phyloP scores from a whole-genome alignment of 2,113 vertebrate genomes.

The Aythya baeri region DNA sequence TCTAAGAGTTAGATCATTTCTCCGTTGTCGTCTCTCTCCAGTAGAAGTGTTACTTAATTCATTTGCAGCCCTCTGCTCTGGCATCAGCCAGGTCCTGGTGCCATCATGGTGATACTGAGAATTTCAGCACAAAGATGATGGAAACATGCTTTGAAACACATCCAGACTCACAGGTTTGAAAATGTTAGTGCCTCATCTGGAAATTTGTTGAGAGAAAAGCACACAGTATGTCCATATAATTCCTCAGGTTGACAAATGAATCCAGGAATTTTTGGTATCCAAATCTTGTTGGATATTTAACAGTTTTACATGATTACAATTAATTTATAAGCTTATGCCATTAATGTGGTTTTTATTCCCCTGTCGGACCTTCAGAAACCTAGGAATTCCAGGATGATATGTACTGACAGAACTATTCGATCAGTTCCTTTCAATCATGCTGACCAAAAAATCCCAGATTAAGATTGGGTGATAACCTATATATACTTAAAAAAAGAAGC shows the following conservation, averaged over 20 bases:
- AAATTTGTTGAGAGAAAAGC: neutral
- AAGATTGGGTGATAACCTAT: neutral
- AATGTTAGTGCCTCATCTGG: neutral
- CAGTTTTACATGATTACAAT: neutral
- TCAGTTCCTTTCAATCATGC: neutral
- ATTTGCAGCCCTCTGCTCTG: neutral
- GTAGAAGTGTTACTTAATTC: neutral
- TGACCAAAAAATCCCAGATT: neutral
- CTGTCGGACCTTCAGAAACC: neutral
- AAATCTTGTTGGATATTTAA: neutral
- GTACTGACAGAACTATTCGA: neutral
- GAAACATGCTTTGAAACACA: neutral
- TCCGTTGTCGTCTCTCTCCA: neutral
- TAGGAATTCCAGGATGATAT: neutral
- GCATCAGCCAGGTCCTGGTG: accelerated
- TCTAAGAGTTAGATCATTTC: neutral
- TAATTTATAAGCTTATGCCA: neutral
- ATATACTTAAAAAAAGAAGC: neutral
- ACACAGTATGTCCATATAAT: neutral
- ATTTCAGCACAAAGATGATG: neutral
- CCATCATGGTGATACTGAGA: neutral
- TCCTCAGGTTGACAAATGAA: neutral
- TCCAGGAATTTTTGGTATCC: neutral
- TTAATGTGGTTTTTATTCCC: neutral
- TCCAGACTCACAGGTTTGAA: neutral